Evolutionary conservation across 1,140 invertebrate species (phyloP).

Genomic region (Odontomachus brunneus): DNA sequence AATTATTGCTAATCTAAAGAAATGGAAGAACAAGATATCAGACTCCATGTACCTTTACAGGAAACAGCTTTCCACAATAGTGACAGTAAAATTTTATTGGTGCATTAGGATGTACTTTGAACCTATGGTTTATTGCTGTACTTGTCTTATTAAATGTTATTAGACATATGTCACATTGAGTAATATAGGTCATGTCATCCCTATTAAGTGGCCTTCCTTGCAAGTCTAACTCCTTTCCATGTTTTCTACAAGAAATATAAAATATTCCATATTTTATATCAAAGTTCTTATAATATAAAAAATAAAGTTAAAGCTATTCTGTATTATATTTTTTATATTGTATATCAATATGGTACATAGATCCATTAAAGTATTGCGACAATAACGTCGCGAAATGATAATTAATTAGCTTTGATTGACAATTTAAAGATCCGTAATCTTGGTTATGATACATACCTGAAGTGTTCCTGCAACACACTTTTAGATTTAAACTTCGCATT

Average conservation of each 20-base stretch:
- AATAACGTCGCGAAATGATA: not conserved
- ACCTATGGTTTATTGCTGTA: slow-evolving; percentile 89
- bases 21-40: not conserved
- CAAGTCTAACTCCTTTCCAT: slow-evolving; percentile 85
- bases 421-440: not conserved
- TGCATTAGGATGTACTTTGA: slow-evolving; percentile 88
- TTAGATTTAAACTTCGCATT: slow-evolving; percentile 83
- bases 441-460: slow-evolving; percentile 79
- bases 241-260: slow-evolving; percentile 80
- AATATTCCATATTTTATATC: slow-evolving; percentile 42
- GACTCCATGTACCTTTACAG: slow-evolving; percentile 86
- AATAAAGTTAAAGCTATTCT: not conserved
- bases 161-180: slow-evolving; percentile 88
- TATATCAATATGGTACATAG: too few relatives aligned
- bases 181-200: slow-evolving; percentile 68
- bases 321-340: not conserved
- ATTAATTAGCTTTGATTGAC: not conserved
- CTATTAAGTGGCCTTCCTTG: slow-evolving; percentile 78
- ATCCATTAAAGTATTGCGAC: too few relatives aligned
- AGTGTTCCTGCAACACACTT: slow-evolving; percentile 85
- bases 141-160: slow-evolving; percentile 87
- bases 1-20: slow-evolving; percentile 2
- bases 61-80: slow-evolving; percentile 90
- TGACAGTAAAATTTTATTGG: slow-evolving; percentile 88
- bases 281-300: slow-evolving; percentile 29